A percentile compares a stretch with the other conserved stretches of the same genome.
Conservation (phyloP, 2,113 vertebrate genomes). For the Onychorhynchus coronatus region DNA sequence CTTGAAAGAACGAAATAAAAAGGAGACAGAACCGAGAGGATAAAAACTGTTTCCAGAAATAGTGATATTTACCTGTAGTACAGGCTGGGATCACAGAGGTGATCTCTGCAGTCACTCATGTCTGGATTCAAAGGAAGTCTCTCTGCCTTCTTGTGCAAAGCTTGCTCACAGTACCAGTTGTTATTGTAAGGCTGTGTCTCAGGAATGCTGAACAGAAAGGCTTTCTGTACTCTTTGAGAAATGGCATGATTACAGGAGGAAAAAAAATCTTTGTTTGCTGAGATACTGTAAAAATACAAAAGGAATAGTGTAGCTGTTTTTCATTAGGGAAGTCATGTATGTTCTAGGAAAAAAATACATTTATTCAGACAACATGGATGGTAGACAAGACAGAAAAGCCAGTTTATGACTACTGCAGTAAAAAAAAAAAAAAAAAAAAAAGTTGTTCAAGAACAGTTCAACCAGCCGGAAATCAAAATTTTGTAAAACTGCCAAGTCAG, state of each 20-base stretch:
- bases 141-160: background rate
- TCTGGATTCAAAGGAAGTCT: background rate
- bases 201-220: background rate
- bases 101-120: background rate
- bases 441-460: background rate
- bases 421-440: background rate
- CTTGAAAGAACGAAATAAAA: background rate
- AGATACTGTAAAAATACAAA: background rate
- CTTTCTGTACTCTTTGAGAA: background rate
- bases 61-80: background rate
- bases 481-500: slow-evolving; percentile 2
- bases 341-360: background rate
- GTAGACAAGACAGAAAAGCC: background rate
- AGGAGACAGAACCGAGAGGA: background rate
- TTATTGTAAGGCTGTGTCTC: background rate
- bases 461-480: background rate
- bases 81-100: background rate
- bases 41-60: background rate
- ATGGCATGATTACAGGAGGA: background rate
- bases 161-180: background rate
- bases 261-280: background rate
- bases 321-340: background rate
- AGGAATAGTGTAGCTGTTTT: background rate
- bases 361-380: background rate
- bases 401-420: background rate